Percentiles rank a stretch among this genome's conserved stretches.
phyloP scores from a whole-genome alignment of 2,888 invertebrate species.

The Auanema sp. region DNA sequence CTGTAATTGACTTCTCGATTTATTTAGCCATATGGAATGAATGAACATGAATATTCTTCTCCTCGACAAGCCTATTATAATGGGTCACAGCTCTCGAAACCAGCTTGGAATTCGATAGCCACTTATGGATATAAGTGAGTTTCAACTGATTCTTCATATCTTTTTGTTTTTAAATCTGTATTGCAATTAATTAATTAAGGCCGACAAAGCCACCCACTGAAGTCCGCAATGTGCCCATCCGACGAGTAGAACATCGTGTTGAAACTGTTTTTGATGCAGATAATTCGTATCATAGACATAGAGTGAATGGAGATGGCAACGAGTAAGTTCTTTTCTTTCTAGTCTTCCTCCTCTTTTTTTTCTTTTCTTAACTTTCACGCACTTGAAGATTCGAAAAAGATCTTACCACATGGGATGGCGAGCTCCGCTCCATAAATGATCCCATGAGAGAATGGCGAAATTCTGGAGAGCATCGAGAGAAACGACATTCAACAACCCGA shows the following conservation, averaged over 20 bases:
- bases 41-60: conserved; percentile 14
- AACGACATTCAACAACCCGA: too few species aligned
- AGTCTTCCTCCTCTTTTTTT: too few species aligned
- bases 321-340: conserved; percentile 6
- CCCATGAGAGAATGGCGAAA: conserved; percentile 15
- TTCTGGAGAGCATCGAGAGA: too few species aligned
- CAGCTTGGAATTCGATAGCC: background rate
- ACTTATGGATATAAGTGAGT: conserved; percentile 18
- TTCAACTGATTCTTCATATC: background rate
- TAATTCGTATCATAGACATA: conserved; percentile 1
- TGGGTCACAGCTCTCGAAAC: conserved; percentile 18
- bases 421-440: conserved; percentile 14
- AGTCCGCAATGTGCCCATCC: conserved; percentile 16
- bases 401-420: conserved; percentile 18
- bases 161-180: background rate
- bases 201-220: conserved; percentile 5
- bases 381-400: conserved; percentile 16
- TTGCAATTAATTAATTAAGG: background rate
- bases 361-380: conserved; percentile 4
- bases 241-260: conserved; percentile 16
- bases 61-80: conserved; percentile 17
- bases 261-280: conserved; percentile 19
- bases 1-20: conserved; percentile 10
- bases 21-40: conserved; percentile 18
- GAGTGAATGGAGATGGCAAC: background rate